These are phyloP conservation scores for Anser brachyrhynchus DNA, from an alignment of 2,113 vertebrate species.

Conservation along the genomic window DNA sequence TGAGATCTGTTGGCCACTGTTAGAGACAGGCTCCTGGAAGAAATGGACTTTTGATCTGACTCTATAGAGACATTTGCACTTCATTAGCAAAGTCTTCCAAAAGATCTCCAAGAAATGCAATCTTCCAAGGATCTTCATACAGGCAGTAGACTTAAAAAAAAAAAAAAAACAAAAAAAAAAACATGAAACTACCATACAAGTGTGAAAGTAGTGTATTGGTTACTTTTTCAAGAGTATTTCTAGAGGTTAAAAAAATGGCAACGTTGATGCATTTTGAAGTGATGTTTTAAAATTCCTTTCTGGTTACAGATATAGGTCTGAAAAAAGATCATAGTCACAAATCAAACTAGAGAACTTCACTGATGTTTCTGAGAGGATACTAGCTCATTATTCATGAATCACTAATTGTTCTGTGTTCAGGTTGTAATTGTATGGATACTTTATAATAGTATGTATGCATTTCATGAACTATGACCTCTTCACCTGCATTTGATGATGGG, in stretches of 20 bases:
- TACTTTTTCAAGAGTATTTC: neutral
- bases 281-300: neutral
- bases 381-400: neutral
- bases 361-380: neutral
- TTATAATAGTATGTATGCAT: constrained; percentile 1
- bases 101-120: neutral
- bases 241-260: no score
- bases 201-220: neutral
- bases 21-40: neutral
- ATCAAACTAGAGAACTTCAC: neutral
- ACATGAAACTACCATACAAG: neutral
- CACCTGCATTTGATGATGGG: constrained; percentile 1
- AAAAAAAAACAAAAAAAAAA: no score
- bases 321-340: neutral
- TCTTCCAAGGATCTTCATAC: neutral
- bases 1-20: neutral
- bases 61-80: neutral
- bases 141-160: neutral
- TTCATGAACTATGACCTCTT: neutral
- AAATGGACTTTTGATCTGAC: neutral
- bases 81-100: neutral
- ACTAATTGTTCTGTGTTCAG: neutral
- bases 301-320: neutral
- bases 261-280: neutral
- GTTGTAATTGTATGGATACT: constrained; percentile 1